A percentile compares a stretch with the other conserved stretches of the same genome.
Evolutionary conservation across 2,797 vertebrate species (phyloP).

Genomic region (Huso huso): DNA sequence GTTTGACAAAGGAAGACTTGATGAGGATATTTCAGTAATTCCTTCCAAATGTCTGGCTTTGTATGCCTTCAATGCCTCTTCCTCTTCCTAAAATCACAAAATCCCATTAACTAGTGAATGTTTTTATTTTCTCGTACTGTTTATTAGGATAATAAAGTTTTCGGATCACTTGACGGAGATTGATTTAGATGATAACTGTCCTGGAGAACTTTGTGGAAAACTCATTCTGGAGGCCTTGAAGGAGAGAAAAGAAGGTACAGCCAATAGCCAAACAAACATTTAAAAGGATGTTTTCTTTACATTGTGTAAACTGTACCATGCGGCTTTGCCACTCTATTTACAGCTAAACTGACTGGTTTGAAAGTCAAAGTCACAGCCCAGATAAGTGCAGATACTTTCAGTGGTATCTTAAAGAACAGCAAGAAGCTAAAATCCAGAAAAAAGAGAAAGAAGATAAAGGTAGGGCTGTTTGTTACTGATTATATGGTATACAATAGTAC

Average conservation of each 20-base stretch:
- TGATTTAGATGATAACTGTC: constrained; percentile 39
- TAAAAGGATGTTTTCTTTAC: too few relatives aligned
- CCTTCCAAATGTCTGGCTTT: too few relatives aligned
- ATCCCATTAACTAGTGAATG: too few relatives aligned
- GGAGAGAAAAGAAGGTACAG: constrained; percentile 35
- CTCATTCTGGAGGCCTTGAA: constrained; percentile 34
- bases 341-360: constrained; percentile 39
- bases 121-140: constrained; percentile 11
- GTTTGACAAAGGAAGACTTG: too few relatives aligned
- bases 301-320: too few relatives aligned
- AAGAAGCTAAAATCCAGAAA: constrained; percentile 28
- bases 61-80: too few relatives aligned
- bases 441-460: constrained; percentile 25
- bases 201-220: constrained; percentile 29
- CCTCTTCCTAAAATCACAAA: too few relatives aligned
- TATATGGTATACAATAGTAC: too few relatives aligned
- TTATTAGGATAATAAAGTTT: constrained; percentile 38
- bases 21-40: too few relatives aligned
- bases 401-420: constrained; percentile 40
- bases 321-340: constrained; percentile 3
- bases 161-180: constrained; percentile 42
- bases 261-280: too few relatives aligned
- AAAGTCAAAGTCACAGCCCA: constrained; percentile 45
- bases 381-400: constrained; percentile 49
- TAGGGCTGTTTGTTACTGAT: too few relatives aligned